Evolutionary conservation across 2,113 vertebrate genomes (phyloP), one percentile per base, ranked within the genome.

Genomic region (Ondatra zibethicus): DNA sequence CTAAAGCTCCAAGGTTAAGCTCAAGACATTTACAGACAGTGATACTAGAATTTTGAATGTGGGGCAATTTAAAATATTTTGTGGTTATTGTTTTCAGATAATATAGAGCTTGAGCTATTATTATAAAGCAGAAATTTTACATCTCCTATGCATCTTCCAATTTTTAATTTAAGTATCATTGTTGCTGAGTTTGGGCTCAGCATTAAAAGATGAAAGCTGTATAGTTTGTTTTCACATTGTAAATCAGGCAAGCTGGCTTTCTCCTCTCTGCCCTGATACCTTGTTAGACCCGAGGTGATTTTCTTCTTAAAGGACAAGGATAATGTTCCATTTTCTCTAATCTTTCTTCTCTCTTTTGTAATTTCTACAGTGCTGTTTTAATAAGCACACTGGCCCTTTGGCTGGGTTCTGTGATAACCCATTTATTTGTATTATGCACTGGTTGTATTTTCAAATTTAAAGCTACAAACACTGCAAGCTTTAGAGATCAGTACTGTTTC

Each of bases 281-380:
- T 81, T 95, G 92, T 96, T 95, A 82, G 50, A 93, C 92, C 89
- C 63, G 66, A 68, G 88, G n/a, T 88, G 88, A 76, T 91, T 89
- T 96, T 94, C 84, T 95, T 82, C 76, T 80, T 94, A 82, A 93
- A 95, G 55, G 90, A 80, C 90, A 96, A 82, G 94, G 91, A 97
- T 80, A 89, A 87, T 73, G 52, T 90, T 87, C 87, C 85, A 23
- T 45, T 96, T 88, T 94, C 92, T 96, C 92, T 95, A 55, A 94
- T 97, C 96, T 96, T 94, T 89, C 86, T 91, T 88, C 89, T 88
- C 92, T 86, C 50, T 84, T 89, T 93, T 95, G 66, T 95, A 93
- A 90, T 95, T 96, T 97, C 84, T 72, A 47, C 75, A 47, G 2
- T 93, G 93, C 58, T 93, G 3, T 94, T 96, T 96, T 96, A 94